These are phyloP conservation scores for Eciton burchellii DNA, from an alignment of 1,140 invertebrate species.

Conservation along the genomic window DNA sequence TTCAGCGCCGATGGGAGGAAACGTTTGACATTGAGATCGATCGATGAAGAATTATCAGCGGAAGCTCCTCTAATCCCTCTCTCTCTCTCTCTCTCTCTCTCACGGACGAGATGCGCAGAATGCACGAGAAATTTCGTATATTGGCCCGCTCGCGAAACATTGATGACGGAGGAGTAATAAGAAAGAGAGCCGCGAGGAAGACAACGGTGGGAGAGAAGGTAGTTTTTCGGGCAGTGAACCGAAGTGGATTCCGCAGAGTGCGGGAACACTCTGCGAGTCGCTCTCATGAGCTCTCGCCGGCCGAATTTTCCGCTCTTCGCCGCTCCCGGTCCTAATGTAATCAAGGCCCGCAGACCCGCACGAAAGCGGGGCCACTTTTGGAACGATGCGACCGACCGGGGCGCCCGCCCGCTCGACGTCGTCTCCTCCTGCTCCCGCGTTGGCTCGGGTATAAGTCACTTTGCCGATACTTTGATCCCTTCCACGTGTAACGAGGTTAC, in stretches of 20 bases:
- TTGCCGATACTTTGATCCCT: slow-evolving; percentile 69
- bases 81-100: background rate
- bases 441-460: slow-evolving; percentile 62
- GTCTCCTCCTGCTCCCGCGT: slow-evolving; percentile 9
- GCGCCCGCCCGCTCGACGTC: too few relatives aligned
- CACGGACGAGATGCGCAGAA: background rate
- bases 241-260: slow-evolving; percentile 23
- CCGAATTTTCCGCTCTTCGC: slow-evolving; percentile 27
- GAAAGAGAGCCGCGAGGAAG: background rate
- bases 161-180: background rate
- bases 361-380: slow-evolving; percentile 56
- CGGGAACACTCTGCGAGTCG: slow-evolving; percentile 4
- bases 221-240: slow-evolving; percentile 15
- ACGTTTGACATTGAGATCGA: background rate
- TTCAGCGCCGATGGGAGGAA: background rate
- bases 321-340: slow-evolving; percentile 58
- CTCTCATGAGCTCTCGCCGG: background rate
- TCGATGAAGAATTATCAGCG: background rate
- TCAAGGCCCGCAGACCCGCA: slow-evolving; percentile 58
- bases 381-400: slow-evolving; percentile 20
- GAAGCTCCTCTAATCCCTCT: too few relatives aligned
- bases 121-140: background rate
- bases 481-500: slow-evolving; percentile 63
- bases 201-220: background rate
- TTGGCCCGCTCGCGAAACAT: background rate